These are phyloP conservation scores for Hippopotamus amphibius DNA, from an alignment of 2,113 vertebrate genomes.

Conservation along the genomic window DNA sequence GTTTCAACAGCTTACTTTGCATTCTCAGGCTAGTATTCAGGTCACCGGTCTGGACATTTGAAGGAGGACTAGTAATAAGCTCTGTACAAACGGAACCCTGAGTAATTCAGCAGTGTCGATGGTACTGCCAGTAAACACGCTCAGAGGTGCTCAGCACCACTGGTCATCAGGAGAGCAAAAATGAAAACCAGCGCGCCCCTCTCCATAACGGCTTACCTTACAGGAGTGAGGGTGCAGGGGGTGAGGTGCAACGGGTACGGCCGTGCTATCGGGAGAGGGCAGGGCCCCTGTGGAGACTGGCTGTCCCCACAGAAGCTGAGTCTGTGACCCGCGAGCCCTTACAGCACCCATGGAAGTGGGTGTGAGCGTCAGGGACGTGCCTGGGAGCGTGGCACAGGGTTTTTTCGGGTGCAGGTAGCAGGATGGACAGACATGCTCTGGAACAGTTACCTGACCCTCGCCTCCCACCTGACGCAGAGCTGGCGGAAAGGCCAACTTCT, in stretches of 20 bases:
- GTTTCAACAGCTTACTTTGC: neutral
- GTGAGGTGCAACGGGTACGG: too few species aligned
- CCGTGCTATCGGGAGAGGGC: too few species aligned
- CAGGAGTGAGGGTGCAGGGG: too few species aligned
- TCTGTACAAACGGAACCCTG: neutral
- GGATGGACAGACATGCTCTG: neutral
- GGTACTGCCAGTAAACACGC: accelerated
- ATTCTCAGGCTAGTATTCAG: neutral
- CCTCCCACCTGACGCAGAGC: neutral
- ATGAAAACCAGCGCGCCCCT: too few species aligned
- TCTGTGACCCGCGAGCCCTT: too few species aligned
- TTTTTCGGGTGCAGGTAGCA: too few species aligned
- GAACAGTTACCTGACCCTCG: neutral
- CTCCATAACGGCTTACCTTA: too few species aligned
- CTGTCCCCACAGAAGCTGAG: too few species aligned
- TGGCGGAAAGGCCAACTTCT: neutral
- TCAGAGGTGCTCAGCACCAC: neutral
- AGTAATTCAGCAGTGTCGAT: accelerated
- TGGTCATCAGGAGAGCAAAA: neutral
- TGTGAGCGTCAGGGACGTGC: too few species aligned
- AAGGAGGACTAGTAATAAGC: neutral
- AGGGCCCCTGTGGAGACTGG: too few species aligned
- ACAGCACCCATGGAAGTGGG: too few species aligned
- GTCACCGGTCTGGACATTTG: neutral
- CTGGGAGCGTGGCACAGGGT: too few species aligned